These are phyloP conservation scores for Idaea biselata DNA, from an alignment of 2,888 invertebrate species.

Conservation along the genomic window DNA sequence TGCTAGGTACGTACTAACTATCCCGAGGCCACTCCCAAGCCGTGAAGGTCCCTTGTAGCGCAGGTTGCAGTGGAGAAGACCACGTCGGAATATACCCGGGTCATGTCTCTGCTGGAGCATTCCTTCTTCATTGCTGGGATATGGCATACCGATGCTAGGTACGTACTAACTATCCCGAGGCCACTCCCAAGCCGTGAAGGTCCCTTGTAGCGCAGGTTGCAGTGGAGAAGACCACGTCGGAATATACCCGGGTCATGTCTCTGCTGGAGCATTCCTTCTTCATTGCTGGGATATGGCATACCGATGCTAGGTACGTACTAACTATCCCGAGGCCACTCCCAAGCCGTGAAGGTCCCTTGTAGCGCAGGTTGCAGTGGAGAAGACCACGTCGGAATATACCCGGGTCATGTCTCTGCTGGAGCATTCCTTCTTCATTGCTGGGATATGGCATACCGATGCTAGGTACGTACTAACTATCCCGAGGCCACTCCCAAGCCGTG, in stretches of 20 bases:
- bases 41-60: constrained; percentile 60
- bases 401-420: constrained; percentile 67
- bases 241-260: constrained; percentile 69
- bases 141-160: constrained; percentile 71
- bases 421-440: constrained; percentile 71
- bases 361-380: constrained; percentile 70
- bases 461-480: constrained; percentile 67
- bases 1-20: constrained; percentile 63
- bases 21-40: constrained; percentile 73
- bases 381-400: constrained; percentile 75
- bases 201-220: constrained; percentile 72
- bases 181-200: constrained; percentile 64
- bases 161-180: constrained; percentile 65
- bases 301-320: constrained; percentile 60
- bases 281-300: constrained; percentile 70
- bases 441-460: constrained; percentile 67
- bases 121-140: constrained; percentile 72
- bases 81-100: constrained; percentile 72
- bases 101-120: constrained; percentile 71
- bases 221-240: constrained; percentile 72
- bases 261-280: constrained; percentile 72
- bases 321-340: constrained; percentile 74
- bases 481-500: constrained; percentile 68
- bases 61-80: constrained; percentile 72
- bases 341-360: constrained; percentile 62